phyloP scores from a whole-genome alignment of 2,888 invertebrate genomes.

The Phengaris alcon region DNA sequence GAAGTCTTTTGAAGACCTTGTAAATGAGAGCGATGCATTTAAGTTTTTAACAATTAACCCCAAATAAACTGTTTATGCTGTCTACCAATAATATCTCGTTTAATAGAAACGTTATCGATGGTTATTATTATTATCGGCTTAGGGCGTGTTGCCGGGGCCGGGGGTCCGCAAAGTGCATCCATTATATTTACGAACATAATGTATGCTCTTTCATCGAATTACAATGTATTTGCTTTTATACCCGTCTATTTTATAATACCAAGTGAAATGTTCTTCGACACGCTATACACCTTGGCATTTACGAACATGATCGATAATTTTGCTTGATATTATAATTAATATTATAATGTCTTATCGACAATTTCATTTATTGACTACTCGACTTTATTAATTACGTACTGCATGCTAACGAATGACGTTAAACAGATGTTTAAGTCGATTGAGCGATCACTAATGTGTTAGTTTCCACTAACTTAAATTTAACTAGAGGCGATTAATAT shows the following conservation, averaged over 20 bases:
- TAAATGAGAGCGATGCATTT: not conserved
- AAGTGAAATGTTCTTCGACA: not conserved
- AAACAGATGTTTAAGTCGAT: conserved; percentile 7
- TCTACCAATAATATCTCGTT: not conserved
- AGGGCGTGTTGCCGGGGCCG: conserved; percentile 16
- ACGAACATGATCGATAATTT: conserved; percentile 16
- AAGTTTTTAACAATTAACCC: not conserved
- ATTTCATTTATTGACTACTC: conserved; percentile 1
- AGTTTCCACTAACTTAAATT: not conserved
- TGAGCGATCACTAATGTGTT: not conserved
- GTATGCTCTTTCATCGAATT: conserved; percentile 22
- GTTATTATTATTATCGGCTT: conserved; percentile 30
- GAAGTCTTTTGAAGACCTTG: too few species aligned
- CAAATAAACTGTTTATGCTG: too few species aligned
- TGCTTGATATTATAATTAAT: not conserved
- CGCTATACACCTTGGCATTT: conserved; percentile 2
- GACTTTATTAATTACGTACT: conserved; percentile 6
- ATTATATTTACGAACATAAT: conserved; percentile 22
- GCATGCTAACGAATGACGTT: not conserved
- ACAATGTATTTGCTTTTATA: conserved; percentile 25
- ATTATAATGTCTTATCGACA: not conserved
- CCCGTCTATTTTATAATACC: not conserved
- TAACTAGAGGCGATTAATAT: not conserved
- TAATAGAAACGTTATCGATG: conserved; percentile 5
- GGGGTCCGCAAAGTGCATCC: conserved; percentile 32